Evolutionary conservation across 37 sponge, comb jelly and placozoan genomes (phyloP).

Genomic region (Eunapius fragilis): DNA sequence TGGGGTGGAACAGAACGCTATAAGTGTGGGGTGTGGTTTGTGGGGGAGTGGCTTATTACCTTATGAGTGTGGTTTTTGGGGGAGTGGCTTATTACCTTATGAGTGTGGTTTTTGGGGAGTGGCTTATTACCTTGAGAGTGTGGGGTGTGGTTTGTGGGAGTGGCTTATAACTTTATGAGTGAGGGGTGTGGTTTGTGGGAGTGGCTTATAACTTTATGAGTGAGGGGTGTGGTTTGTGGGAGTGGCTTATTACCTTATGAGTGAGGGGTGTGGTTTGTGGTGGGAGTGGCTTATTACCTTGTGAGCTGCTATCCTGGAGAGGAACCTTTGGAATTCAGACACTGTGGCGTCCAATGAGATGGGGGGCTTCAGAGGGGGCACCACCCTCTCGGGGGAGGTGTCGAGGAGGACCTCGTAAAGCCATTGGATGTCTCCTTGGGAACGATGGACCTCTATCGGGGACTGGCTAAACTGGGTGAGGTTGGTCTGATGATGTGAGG

Average conservation of each 20-base stretch:
- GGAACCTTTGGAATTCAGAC: constrained; percentile 86
- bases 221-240: too few species aligned
- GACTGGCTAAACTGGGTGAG: constrained; percentile 35
- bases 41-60: not conserved
- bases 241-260: too few species aligned
- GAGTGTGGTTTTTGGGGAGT: too few species aligned
- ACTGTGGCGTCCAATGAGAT: constrained; percentile 86
- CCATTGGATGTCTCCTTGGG: constrained; percentile 89
- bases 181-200: too few species aligned
- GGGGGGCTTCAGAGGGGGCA: constrained; percentile 79
- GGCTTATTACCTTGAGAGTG: constrained; percentile 36
- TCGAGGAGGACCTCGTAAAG: constrained; percentile 75
- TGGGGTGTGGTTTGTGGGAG: not conserved
- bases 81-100: too few species aligned
- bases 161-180: not conserved
- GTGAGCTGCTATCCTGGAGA: constrained; percentile 72
- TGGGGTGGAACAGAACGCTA: not conserved
- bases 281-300: not conserved
- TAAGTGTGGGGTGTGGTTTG: not conserved
- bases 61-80: too few species aligned
- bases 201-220: too few species aligned
- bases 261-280: not conserved
- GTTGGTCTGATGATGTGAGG: constrained; percentile 25
- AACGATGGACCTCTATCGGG: constrained; percentile 72
- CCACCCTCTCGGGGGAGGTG: constrained; percentile 77